These are phyloP conservation scores for Eulacestoma nigropectus DNA, from an alignment of 2,113 vertebrate genomes.

Conservation along the genomic window DNA sequence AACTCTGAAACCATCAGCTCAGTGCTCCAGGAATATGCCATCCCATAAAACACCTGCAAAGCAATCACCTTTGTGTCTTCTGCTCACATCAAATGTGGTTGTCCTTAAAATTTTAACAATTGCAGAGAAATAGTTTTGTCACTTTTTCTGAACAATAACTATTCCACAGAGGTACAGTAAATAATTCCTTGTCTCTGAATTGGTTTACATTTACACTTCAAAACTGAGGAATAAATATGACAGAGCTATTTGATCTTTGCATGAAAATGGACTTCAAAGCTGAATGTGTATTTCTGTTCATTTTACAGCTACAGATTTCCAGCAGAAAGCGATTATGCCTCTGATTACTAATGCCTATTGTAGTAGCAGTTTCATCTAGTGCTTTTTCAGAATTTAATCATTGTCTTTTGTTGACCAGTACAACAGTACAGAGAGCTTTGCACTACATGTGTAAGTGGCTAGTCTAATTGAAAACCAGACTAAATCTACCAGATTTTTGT, in stretches of 20 bases:
- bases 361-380: conserved; percentile 76
- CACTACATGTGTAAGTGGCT: conserved; percentile 73
- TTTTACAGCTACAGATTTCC: conserved; percentile 70
- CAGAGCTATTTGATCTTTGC: conserved; percentile 82
- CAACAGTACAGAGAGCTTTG: conserved; percentile 79
- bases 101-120: neutral
- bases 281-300: conserved; percentile 59
- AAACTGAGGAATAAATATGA: conserved; percentile 69
- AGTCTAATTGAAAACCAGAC: conserved; percentile 84
- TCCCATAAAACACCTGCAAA: neutral
- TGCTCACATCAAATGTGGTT: neutral
- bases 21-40: neutral
- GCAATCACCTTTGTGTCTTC: neutral
- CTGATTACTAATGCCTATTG: conserved; percentile 79
- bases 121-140: neutral
- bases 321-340: conserved; percentile 75
- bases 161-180: neutral
- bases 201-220: conserved; percentile 77
- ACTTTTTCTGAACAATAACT: conserved; percentile 13
- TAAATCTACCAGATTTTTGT: conserved; percentile 79
- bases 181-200: conserved; percentile 76
- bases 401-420: conserved; percentile 90
- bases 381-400: conserved; percentile 85
- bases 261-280: conserved; percentile 85
- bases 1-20: neutral